Conservation (phyloP, 2,888 invertebrate genomes). For the Pheosia gnoma region DNA sequence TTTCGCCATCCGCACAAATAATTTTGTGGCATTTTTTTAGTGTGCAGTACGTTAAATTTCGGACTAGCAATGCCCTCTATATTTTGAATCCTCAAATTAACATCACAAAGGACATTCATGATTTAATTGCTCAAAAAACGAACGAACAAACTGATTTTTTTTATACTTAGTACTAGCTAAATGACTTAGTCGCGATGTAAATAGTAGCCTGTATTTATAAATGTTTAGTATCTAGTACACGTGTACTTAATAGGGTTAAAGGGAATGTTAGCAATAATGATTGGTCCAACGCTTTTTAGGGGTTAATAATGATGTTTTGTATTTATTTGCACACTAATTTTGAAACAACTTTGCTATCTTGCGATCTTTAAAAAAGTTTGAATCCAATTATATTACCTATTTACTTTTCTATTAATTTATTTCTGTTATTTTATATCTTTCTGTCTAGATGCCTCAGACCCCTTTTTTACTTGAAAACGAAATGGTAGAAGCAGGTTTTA, state of each 20-base stretch:
- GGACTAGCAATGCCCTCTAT: not conserved
- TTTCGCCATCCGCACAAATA: not conserved
- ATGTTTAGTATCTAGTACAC: conserved; percentile 50
- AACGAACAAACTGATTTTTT: conserved; percentile 45
- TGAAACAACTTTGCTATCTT: not conserved
- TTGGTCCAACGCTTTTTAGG: conserved; percentile 72
- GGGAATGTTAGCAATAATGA: conserved; percentile 80
- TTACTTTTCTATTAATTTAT: not conserved
- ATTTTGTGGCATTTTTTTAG: not conserved
- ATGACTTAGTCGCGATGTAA: conserved; percentile 78
- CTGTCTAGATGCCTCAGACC: no score
- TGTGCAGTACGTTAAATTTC: not conserved
- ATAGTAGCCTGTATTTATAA: conserved; percentile 78
- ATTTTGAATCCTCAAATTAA: conserved; percentile 7
- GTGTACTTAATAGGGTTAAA: conserved; percentile 65
- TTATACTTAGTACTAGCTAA: conserved; percentile 56
- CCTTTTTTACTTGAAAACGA: no score
- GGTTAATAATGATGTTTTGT: conserved; percentile 30
- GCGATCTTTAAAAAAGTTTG: no score
- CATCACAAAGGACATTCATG: conserved; percentile 6
- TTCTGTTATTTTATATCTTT: not conserved
- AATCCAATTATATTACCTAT: no score
- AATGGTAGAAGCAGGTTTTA: no score
- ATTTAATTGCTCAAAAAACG: conserved; percentile 46
- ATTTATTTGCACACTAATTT: conserved; percentile 24